Percentiles rank a stretch among this genome's conserved stretches.
These are phyloP conservation scores for Arenicola marina DNA, from an alignment of 2,888 invertebrate species.

Conservation along the genomic window DNA sequence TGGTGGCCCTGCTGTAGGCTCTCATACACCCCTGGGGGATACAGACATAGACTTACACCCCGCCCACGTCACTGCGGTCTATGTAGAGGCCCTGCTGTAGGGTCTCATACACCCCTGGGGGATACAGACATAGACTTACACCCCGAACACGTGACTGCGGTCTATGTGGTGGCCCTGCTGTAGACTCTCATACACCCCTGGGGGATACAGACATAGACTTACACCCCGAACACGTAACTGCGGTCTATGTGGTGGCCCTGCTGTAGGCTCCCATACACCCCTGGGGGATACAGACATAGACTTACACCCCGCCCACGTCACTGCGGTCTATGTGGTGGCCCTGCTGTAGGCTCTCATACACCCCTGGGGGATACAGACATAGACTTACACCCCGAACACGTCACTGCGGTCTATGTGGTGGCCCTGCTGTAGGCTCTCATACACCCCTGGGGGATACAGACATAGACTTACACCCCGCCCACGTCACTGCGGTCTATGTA, in stretches of 20 bases:
- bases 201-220: too few relatives aligned
- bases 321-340: slow-evolving; percentile 67
- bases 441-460: too few relatives aligned
- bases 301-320: slow-evolving; percentile 74
- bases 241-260: slow-evolving; percentile 67
- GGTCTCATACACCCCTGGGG: slow-evolving; percentile 64
- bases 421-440: slow-evolving; percentile 68
- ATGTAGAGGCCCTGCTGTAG: slow-evolving; percentile 68
- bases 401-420: slow-evolving; percentile 68
- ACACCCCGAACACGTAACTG: slow-evolving; percentile 72
- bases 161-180: slow-evolving; percentile 68
- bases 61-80: slow-evolving; percentile 70
- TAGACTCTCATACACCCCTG: slow-evolving; percentile 65
- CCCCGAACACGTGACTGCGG: slow-evolving; percentile 70
- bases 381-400: too few relatives aligned
- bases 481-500: slow-evolving; percentile 70
- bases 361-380: too few relatives aligned
- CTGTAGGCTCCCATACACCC: slow-evolving; percentile 67
- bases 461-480: too few relatives aligned
- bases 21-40: slow-evolving; percentile 62
- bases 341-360: slow-evolving; percentile 67
- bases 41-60: too few relatives aligned
- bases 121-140: too few relatives aligned
- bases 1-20: slow-evolving; percentile 68
- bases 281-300: too few relatives aligned